Base-by-base conservation (phyloP, 2,113 vertebrate genomes). In the Cariama cristata region DNA sequence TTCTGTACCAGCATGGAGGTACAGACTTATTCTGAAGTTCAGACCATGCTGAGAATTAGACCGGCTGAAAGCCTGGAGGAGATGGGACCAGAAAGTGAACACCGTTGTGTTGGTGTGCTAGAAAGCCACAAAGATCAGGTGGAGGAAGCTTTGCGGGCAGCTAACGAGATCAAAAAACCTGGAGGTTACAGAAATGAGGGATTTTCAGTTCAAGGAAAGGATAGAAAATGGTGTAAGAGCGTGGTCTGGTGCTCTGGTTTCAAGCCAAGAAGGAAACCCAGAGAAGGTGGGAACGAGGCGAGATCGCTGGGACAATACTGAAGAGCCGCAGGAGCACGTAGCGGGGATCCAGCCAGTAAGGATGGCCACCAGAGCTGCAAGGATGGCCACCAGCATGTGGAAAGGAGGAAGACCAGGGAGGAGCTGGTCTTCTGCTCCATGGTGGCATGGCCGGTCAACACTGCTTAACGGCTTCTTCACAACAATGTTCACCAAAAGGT, bases 11-110 rank as follows among this genome's bases (percentile, higher is more conserved):
- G 20, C 20, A 1, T 4, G 1, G 60, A 35, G 35, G 59, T 49
- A 30, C 8, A 19, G 52, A 27, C 76, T 47, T 40, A 30, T 68
- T n/a, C 33, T 40, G 79, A 75, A 38, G 33, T 62, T 62, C 55
- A 76, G n/a, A 53, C 40, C 40, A 40, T 1, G 0, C 10, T 10
- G 13, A 33, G 53, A 33, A 11, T 38, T 53, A 56, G 40, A 33
- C 58, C 4, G 1, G 12, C 14, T 22, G 27, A 20, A 53, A 38
- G 23, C 8, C 28, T 2, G 0, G 8, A 53, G 23, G 47, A 69
- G 24, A 26, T 15, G 28, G 56, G n/a, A 62, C 56, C 63, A 68
- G 42, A 84, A n/a, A 62, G 40, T 18, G 12, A 62, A 49, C 6
- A 8, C 19, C 9, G 62, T 16, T 40, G 24, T 20, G 28, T 76